These are phyloP conservation scores for Pachypeltis micranthus DNA, from an alignment of 1,140 invertebrate species.

Conservation along the genomic window DNA sequence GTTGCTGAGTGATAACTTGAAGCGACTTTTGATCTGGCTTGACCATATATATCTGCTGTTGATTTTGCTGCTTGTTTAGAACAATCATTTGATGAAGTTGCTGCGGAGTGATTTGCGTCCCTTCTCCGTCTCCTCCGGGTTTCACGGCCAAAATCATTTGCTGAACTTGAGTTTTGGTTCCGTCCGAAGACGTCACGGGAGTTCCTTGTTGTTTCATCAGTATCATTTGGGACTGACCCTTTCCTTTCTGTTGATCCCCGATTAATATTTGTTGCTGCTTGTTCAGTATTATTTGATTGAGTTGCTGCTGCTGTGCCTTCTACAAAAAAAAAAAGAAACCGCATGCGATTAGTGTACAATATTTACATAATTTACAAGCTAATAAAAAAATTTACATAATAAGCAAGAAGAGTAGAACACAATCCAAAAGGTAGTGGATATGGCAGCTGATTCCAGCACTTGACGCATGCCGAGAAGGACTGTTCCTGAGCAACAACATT, in stretches of 20 bases:
- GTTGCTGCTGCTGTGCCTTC: slow-evolving; percentile 19
- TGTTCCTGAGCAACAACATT: no score
- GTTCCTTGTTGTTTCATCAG: slow-evolving; percentile 35
- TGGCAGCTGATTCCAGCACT: no score
- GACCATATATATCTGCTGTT: slow-evolving; percentile 24
- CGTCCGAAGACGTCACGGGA: not conserved
- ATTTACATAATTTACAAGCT: no score
- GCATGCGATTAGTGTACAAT: no score
- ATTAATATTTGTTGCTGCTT: slow-evolving; percentile 24
- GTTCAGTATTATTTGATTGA: slow-evolving; percentile 22
- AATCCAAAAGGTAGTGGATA: no score
- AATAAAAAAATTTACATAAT: no score
- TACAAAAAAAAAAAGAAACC: not conserved
- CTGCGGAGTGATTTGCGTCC: slow-evolving; percentile 26
- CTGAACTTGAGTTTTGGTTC: slow-evolving; percentile 24
- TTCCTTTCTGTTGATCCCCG: slow-evolving; percentile 23
- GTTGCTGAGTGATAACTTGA: slow-evolving; percentile 20
- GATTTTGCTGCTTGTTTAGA: slow-evolving; percentile 25
- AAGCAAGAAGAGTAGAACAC: no score
- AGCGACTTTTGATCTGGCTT: slow-evolving; percentile 22
- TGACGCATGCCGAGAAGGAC: no score
- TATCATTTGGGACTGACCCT: slow-evolving; percentile 32
- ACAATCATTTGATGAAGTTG: slow-evolving; percentile 27
- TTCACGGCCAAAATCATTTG: slow-evolving; percentile 27
- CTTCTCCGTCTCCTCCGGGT: slow-evolving; percentile 11